Percentiles rank a stretch among this genome's conserved stretches.
Evolutionary conservation across 2,113 vertebrate species (phyloP).

Genomic region (Corynorhinus townsendii): DNA sequence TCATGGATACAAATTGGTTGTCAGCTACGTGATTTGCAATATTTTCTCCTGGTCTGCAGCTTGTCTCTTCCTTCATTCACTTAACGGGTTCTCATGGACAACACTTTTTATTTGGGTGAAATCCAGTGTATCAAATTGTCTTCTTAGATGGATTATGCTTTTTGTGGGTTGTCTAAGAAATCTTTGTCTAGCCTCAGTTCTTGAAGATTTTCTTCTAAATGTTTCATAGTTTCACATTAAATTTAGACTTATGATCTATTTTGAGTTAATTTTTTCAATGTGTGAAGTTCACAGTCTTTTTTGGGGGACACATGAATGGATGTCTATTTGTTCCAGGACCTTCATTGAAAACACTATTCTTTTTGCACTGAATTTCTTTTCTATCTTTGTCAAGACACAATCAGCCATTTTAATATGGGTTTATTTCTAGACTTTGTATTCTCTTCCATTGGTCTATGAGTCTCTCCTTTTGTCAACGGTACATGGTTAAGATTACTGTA

Average conservation of each 20-base stretch:
- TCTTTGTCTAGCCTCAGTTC: neutral
- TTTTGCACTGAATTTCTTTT: too few species aligned
- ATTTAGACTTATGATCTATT: neutral
- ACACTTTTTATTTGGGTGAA: neutral
- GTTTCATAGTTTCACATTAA: neutral
- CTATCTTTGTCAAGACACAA: too few species aligned
- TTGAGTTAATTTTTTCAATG: neutral
- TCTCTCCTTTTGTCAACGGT: too few species aligned
- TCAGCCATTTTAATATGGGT: too few species aligned
- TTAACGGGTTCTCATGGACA: neutral
- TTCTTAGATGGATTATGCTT: neutral
- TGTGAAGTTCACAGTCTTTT: neutral
- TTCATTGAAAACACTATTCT: neutral
- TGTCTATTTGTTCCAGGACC: neutral
- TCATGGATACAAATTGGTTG: neutral
- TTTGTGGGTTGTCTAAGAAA: neutral
- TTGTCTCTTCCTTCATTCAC: neutral
- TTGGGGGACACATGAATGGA: neutral
- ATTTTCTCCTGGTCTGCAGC: neutral
- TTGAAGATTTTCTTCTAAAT: neutral
- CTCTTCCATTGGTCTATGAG: too few species aligned
- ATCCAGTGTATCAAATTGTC: neutral
- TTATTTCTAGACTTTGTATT: too few species aligned
- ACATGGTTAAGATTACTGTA: too few species aligned
- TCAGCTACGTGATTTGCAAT: neutral